Conservation (phyloP, 2,797 vertebrate species). For the Ctenosaura bakeri region DNA sequence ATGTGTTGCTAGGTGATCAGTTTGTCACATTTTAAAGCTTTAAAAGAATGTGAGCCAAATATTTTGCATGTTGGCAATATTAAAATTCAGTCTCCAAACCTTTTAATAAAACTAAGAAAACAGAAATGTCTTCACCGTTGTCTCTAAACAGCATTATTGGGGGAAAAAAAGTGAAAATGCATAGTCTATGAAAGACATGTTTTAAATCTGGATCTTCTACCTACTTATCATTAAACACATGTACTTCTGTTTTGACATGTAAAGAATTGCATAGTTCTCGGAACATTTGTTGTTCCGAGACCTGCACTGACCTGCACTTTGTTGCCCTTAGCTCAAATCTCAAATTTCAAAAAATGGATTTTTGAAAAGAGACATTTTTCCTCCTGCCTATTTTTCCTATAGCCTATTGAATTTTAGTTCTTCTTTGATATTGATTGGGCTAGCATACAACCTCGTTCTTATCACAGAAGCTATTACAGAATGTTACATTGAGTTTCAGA, state of each 20-base stretch:
- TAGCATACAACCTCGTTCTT: background rate
- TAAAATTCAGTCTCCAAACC: background rate
- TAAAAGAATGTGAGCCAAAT: background rate
- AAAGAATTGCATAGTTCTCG: background rate
- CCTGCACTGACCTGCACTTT: background rate
- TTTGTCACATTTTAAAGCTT: background rate
- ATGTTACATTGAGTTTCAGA: slow-evolving; percentile 22
- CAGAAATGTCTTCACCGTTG: background rate
- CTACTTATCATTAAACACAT: background rate
- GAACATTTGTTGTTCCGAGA: background rate
- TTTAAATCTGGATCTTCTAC: background rate
- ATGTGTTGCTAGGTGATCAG: background rate
- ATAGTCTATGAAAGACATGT: background rate
- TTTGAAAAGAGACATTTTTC: background rate
- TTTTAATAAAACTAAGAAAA: background rate
- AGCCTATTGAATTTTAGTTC: background rate
- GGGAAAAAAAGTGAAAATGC: background rate
- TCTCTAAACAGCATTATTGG: background rate
- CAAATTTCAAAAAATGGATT: too few species aligned
- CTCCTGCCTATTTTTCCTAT: background rate
- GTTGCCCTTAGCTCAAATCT: background rate
- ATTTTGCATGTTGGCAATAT: slow-evolving; percentile 4
- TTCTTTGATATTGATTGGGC: background rate
- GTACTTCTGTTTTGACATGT: background rate
- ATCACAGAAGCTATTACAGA: background rate